Evolutionary conservation across 2,797 vertebrate species (phyloP).

Genomic region (Triplophysa bombifrons): DNA sequence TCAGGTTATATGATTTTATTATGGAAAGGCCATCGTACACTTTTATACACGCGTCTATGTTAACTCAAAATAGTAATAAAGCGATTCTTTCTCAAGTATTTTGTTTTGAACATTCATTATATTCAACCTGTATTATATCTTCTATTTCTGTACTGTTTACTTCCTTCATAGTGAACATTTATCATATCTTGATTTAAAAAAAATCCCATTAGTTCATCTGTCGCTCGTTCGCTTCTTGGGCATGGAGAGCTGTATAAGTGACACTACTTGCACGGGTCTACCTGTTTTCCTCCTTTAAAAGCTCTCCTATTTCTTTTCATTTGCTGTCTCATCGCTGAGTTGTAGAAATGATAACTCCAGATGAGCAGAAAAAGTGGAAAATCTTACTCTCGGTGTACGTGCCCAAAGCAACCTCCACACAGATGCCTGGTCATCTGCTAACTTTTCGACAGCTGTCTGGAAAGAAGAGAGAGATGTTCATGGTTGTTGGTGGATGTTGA

Average conservation of each 20-base stretch:
- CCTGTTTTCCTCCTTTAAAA: conserved; percentile 3
- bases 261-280: conserved; percentile 20
- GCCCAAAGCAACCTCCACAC: conserved; percentile 26
- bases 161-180: too few relatives aligned
- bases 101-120: too few relatives aligned
- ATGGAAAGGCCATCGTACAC: too few relatives aligned
- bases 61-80: too few relatives aligned
- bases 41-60: too few relatives aligned
- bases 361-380: conserved; percentile 22
- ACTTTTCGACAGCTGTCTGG: not conserved
- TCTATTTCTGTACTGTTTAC: too few relatives aligned
- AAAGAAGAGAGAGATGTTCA: not conserved
- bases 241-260: not conserved
- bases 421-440: not conserved
- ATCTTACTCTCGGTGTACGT: not conserved
- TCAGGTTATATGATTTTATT: too few relatives aligned
- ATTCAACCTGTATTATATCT: too few relatives aligned
- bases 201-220: conserved; percentile 7
- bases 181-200: not conserved
- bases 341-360: conserved; percentile 20
- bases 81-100: too few relatives aligned
- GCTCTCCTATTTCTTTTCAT: not conserved
- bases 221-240: not conserved
- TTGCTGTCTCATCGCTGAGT: not conserved
- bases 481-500: conserved; percentile 14